phyloP scores from a whole-genome alignment of 2,113 vertebrate genomes.

The Prionailurus bengalensis region DNA sequence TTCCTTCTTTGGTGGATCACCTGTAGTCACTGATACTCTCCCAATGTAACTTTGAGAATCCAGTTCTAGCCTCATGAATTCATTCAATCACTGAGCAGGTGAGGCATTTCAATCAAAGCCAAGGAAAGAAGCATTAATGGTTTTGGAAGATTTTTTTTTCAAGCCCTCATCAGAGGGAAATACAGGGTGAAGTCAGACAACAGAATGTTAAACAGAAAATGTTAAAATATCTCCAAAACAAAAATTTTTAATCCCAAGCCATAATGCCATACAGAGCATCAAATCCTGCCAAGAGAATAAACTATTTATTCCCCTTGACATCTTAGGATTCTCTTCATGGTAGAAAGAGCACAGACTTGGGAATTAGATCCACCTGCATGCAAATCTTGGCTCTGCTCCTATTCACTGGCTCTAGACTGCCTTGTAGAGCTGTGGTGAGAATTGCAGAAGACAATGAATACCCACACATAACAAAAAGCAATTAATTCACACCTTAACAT shows the following conservation, averaged over 20 bases:
- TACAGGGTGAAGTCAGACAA: background rate
- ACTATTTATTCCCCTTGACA: background rate
- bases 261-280: background rate
- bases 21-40: background rate
- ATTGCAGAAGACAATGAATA: background rate
- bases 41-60: background rate
- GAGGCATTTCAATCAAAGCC: background rate
- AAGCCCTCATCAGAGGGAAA: background rate
- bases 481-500: background rate
- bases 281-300: background rate
- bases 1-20: background rate
- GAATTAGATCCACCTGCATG: background rate
- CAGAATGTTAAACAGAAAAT: background rate
- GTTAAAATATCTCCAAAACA: constrained; percentile 18
- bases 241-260: background rate
- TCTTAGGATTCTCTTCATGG: background rate
- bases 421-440: background rate
- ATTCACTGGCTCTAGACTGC: background rate
- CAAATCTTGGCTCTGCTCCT: background rate
- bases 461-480: background rate
- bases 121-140: background rate
- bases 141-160: background rate
- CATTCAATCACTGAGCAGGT: background rate
- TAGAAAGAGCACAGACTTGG: background rate
- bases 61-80: background rate